Conservation (phyloP, 1,140 invertebrate species). For the Neocloeon triangulifer region DNA sequence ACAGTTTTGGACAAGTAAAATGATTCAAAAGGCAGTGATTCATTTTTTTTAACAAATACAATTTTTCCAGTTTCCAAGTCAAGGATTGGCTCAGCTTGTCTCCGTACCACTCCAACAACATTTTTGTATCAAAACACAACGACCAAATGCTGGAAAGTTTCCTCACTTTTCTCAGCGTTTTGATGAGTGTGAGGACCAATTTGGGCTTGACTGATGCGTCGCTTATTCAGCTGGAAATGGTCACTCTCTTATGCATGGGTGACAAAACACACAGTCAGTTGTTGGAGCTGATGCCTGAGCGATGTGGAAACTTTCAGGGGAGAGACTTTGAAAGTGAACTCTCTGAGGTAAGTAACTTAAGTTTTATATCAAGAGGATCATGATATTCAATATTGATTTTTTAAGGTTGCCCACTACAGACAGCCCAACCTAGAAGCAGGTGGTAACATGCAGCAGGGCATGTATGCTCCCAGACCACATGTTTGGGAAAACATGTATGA, state of each 20-base stretch:
- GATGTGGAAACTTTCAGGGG: conserved; percentile 72
- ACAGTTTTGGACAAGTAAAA: conserved; percentile 76
- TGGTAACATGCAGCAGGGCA: conserved; percentile 77
- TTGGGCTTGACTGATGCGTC: conserved; percentile 49
- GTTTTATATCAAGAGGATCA: not conserved
- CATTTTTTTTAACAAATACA: conserved; percentile 4
- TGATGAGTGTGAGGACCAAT: conserved; percentile 79
- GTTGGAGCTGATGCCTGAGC: conserved; percentile 85
- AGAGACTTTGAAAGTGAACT: conserved; percentile 54
- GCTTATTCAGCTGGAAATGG: conserved; percentile 72
- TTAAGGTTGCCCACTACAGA: conserved; percentile 47
- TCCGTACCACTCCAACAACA: conserved; percentile 30
- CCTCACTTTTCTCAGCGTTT: conserved; percentile 69
- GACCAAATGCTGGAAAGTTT: conserved; percentile 80
- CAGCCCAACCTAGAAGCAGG: conserved; percentile 54
- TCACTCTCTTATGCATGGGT: conserved; percentile 71
- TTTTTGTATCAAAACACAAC: conserved; percentile 50
- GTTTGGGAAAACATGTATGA: conserved; percentile 88
- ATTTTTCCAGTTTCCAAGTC: conserved; percentile 43
- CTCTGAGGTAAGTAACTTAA: not conserved
- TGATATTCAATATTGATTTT: not conserved
- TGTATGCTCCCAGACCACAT: conserved; percentile 68
- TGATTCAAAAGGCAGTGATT: too few relatives aligned
- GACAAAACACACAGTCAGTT: conserved; percentile 91
- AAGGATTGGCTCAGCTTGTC: conserved; percentile 65